These are phyloP conservation scores for Pyrgilauda ruficollis DNA, from an alignment of 2,113 vertebrate genomes.

Conservation along the genomic window DNA sequence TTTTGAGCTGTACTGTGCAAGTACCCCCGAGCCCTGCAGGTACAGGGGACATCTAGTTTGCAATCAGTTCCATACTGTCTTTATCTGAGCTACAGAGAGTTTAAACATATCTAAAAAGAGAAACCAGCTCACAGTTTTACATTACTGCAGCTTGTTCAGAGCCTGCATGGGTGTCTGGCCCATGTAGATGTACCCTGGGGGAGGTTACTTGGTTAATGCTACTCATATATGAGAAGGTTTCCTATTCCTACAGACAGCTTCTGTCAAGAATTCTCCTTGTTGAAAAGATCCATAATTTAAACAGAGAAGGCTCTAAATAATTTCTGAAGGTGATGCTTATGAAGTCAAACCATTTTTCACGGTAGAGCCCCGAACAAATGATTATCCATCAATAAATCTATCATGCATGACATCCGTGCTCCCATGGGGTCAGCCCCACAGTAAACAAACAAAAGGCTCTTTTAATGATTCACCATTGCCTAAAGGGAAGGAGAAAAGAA, in stretches of 20 bases:
- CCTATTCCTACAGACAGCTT: neutral
- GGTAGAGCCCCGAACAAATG: neutral
- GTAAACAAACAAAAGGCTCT: conserved; percentile 1
- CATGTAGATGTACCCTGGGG: neutral
- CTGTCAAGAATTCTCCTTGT: neutral
- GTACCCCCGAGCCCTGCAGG: neutral
- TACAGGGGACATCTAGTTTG: neutral
- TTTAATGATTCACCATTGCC: neutral
- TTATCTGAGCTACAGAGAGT: neutral
- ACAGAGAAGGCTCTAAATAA: conserved; percentile 34
- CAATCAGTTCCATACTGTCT: neutral
- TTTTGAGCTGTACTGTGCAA: neutral
- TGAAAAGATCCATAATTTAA: conserved; percentile 22
- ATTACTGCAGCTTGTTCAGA: neutral
- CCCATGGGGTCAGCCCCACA: neutral
- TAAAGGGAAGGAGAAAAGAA: neutral
- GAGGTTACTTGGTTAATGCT: neutral
- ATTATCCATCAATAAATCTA: neutral
- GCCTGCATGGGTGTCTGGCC: neutral
- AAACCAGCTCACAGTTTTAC: neutral
- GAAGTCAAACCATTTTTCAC: conserved; percentile 5
- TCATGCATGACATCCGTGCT: neutral
- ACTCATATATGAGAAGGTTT: neutral
- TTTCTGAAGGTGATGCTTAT: conserved; percentile 19
- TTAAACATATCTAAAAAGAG: neutral